Evolutionary conservation across 2,888 invertebrate species (phyloP).

Genomic region (Hipparchia semele): DNA sequence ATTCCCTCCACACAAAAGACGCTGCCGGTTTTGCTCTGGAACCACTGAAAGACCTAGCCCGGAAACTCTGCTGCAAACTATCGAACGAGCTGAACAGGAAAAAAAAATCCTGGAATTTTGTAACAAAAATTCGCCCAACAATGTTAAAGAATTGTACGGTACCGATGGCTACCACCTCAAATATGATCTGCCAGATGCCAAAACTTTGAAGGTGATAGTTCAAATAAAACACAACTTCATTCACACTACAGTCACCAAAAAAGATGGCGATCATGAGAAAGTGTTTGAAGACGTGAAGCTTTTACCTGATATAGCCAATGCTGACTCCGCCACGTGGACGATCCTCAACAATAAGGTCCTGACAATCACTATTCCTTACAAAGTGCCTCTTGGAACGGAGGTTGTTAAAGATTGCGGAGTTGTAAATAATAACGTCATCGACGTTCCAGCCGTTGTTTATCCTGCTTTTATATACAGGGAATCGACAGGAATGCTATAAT

Average conservation of each 20-base stretch:
- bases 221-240: constrained; percentile 9
- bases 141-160: not conserved
- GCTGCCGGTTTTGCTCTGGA: not conserved
- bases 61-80: not conserved
- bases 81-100: not conserved
- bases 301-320: constrained; percentile 17
- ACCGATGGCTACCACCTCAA: not conserved
- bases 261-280: not conserved
- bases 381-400: constrained; percentile 1
- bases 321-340: not conserved
- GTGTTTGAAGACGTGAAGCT: constrained; percentile 13
- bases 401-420: not conserved
- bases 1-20: too few species aligned
- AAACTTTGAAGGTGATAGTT: not conserved
- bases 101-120: not conserved
- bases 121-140: not conserved
- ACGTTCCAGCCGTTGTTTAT: not conserved
- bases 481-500: too few species aligned
- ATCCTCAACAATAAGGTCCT: not conserved
- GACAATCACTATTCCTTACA: constrained; percentile 18
- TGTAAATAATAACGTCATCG: constrained; percentile 6
- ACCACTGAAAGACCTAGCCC: not conserved
- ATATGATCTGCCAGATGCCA: not conserved
- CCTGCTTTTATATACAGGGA: too few species aligned
- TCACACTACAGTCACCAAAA: not conserved